A percentile compares a stretch with the other conserved stretches of the same genome.
phyloP scores from a whole-genome alignment of 2,888 invertebrate species.

The Cyrtodaria siliqua region DNA sequence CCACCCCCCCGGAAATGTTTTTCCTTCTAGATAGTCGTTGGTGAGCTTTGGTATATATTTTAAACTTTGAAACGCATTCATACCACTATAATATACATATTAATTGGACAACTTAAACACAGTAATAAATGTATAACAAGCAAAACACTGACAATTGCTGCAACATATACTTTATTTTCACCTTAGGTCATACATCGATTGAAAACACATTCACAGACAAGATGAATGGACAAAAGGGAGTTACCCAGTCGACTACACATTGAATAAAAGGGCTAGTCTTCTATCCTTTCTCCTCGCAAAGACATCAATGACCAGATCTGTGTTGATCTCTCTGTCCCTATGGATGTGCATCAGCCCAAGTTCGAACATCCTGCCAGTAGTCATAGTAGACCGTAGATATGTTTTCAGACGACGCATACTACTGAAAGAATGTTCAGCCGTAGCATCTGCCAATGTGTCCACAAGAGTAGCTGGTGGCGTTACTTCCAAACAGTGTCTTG shows the following conservation, averaged over 20 bases:
- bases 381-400: conserved; percentile 23
- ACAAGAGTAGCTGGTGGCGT: background rate
- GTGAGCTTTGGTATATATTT: too few relatives aligned
- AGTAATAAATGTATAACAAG: too few relatives aligned
- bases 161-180: too few relatives aligned
- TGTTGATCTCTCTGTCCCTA: conserved; percentile 33
- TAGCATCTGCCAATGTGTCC: conserved; percentile 8
- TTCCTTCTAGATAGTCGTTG: too few relatives aligned
- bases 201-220: too few relatives aligned
- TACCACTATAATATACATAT: too few relatives aligned
- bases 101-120: too few relatives aligned
- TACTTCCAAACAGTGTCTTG: background rate
- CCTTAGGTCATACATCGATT: too few relatives aligned
- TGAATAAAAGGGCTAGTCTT: conserved; percentile 1
- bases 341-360: conserved; percentile 15
- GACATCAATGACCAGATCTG: conserved; percentile 21
- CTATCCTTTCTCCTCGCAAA: conserved; percentile 17
- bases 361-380: conserved; percentile 16
- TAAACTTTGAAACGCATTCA: too few relatives aligned
- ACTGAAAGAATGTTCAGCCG: conserved; percentile 29
- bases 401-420: conserved; percentile 21
- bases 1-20: too few relatives aligned
- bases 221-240: too few relatives aligned
- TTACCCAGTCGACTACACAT: background rate
- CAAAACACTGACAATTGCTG: too few relatives aligned